These are phyloP conservation scores for Agelastica alni DNA, from an alignment of 2,888 invertebrate species.

Conservation along the genomic window DNA sequence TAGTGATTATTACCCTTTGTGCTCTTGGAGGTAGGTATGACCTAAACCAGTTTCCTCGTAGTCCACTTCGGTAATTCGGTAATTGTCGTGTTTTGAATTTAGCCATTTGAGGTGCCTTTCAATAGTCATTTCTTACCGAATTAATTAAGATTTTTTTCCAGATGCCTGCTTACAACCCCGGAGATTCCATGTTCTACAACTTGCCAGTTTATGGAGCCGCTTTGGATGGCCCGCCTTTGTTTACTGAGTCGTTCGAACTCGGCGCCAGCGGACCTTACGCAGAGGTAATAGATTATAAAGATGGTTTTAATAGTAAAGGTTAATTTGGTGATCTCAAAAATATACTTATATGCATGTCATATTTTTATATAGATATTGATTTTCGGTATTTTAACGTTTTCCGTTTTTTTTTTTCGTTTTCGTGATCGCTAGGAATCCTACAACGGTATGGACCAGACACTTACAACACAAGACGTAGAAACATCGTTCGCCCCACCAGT, in stretches of 20 bases:
- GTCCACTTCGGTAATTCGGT: too few species aligned
- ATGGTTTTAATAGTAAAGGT: too few species aligned
- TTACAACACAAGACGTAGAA: constrained; percentile 49
- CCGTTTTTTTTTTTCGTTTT: constrained; percentile 9
- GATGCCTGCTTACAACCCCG: constrained; percentile 34
- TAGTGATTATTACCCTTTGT: too few species aligned
- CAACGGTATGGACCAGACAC: constrained; percentile 24
- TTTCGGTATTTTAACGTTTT: neutral
- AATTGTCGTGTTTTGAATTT: too few species aligned
- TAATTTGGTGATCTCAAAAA: too few species aligned
- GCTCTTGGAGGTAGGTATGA: too few species aligned
- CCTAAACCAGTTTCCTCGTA: too few species aligned
- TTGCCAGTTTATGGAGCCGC: constrained; percentile 48
- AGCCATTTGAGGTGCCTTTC: too few species aligned
- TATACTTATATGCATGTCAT: too few species aligned
- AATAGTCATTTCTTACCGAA: too few species aligned
- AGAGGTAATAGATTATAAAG: too few species aligned
- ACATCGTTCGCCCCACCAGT: constrained; percentile 15
- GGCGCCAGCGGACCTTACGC: constrained; percentile 43
- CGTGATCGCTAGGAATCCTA: constrained; percentile 29
- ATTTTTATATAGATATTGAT: too few species aligned
- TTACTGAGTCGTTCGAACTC: constrained; percentile 47
- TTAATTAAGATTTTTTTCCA: constrained; percentile 9
- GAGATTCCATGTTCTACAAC: constrained; percentile 46
- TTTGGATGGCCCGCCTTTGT: constrained; percentile 44